These are phyloP conservation scores for Meta bourneti DNA, from an alignment of 2,888 invertebrate species.

Conservation along the genomic window DNA sequence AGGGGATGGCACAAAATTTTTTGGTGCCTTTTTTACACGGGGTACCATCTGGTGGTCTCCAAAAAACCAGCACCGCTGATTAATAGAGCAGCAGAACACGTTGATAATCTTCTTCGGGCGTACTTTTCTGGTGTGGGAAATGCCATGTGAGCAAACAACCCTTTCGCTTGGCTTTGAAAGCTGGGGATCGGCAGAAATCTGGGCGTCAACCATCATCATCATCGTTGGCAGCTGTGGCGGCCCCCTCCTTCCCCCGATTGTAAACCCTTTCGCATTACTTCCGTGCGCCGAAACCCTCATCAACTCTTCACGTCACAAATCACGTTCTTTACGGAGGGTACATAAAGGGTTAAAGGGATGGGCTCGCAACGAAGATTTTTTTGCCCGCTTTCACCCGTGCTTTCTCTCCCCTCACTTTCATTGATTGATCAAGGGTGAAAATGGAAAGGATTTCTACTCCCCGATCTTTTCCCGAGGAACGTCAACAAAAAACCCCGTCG, in stretches of 20 bases:
- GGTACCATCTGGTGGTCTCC: conserved; percentile 65
- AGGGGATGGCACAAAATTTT: conserved; percentile 60
- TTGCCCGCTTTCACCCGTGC: conserved; percentile 10
- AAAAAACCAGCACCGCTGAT: conserved; percentile 70
- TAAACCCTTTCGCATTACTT: conserved; percentile 74
- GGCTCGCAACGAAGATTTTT: conserved; percentile 46
- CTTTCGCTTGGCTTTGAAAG: conserved; percentile 58
- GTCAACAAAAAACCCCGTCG: neutral
- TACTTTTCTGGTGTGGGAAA: conserved; percentile 71
- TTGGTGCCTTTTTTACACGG: conserved; percentile 65
- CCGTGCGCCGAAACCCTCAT: conserved; percentile 71
- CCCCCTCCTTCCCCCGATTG: conserved; percentile 15
- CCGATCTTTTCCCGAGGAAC: neutral
- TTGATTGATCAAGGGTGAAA: neutral
- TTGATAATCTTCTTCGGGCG: conserved; percentile 72
- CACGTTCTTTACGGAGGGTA: conserved; percentile 72
- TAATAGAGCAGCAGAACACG: conserved; percentile 74
- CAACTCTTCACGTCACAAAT: conserved; percentile 76
- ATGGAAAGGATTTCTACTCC: conserved; percentile 5
- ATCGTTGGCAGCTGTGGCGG: conserved; percentile 59
- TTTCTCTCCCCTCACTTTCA: conserved; percentile 41
- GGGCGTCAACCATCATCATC: conserved; percentile 73
- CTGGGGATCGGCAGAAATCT: conserved; percentile 59
- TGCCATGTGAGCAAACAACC: conserved; percentile 75
- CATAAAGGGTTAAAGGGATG: conserved; percentile 71